Percentiles rank a stretch among this genome's conserved stretches.
Evolutionary conservation across 2,113 vertebrate genomes (phyloP).

Genomic region (Anseranas semipalmata): DNA sequence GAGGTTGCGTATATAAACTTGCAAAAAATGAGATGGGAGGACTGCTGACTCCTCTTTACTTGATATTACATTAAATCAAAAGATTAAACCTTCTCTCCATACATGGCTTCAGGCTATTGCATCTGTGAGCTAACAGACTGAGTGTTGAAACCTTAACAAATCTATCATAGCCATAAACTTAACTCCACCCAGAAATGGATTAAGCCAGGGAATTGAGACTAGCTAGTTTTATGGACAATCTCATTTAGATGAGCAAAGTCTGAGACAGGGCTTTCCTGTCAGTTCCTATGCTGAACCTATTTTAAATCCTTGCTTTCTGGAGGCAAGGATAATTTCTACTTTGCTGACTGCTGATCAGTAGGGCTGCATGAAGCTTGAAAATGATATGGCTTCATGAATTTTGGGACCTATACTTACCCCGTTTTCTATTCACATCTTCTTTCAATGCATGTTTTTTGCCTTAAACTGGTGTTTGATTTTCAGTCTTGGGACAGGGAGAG

Average conservation of each 20-base stretch:
- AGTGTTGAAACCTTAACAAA: constrained; percentile 15
- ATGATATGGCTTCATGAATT: background rate
- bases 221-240: background rate
- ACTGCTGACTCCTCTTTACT: background rate
- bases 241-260: background rate
- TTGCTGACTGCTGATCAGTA: background rate
- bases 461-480: background rate
- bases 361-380: background rate
- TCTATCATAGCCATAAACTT: background rate
- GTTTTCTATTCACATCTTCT: background rate
- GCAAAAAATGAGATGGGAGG: background rate
- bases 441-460: background rate
- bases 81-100: constrained; percentile 38
- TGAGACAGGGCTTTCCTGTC: background rate
- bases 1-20: background rate
- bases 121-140: background rate
- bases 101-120: constrained; percentile 26
- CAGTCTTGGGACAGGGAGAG: background rate
- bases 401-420: background rate
- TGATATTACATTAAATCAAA: constrained; percentile 13
- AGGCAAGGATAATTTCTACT: background rate
- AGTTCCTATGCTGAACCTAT: background rate
- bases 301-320: background rate
- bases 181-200: background rate
- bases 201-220: background rate